Base-by-base conservation (phyloP, 2,888 invertebrate species). In the Acrobasis consociella region DNA sequence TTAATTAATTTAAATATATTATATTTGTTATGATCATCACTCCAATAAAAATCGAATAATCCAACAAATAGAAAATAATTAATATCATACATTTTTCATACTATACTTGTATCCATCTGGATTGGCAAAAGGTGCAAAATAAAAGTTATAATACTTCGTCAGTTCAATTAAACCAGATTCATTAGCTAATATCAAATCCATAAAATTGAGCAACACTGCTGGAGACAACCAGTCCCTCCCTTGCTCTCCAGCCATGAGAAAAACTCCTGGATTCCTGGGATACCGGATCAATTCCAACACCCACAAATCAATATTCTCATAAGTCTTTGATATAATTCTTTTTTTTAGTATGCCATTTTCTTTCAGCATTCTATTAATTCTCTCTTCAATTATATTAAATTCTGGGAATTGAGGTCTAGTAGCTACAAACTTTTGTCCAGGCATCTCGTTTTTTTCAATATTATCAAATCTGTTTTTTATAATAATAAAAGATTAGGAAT, bases 91-190 rank as follows among this genome's bases (percentile, higher is more conserved):
- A 77, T 71, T 62, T 52, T 65, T 69, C 65, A 77, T 77, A 63
- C 85, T 89, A 66, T 77, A 85, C 10, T 69, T 76, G 75, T 87
- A 90, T 22, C 91, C 91, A 82, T 91, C 91, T 63, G 91, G 90
- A 74, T 91, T 91, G n/a, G 86, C 70, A 31, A 88, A 66, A 55
- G 91, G 91, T 8, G 89, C 64, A 64, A 91, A 74, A 68, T 89
- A 90, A 65, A 90, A 80, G 69, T 86, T 82, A 71, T 79, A 89
- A 61, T 74, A 65, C 39, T 78, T 64, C 49, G 72, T 61, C 49
- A 88, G 64, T 49, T 58, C 37, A n/a, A 68, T 65, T 17, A 77
- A 59, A 46, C 65, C 64, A 17, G 63, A 66, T 49, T 65, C 69
- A 2, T 74, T 65, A 60, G 76, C 66, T 58, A 86, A 70, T 49